Evolutionary conservation across 2,797 vertebrate genomes (phyloP).

Genomic region (Acipenser ruthenus): DNA sequence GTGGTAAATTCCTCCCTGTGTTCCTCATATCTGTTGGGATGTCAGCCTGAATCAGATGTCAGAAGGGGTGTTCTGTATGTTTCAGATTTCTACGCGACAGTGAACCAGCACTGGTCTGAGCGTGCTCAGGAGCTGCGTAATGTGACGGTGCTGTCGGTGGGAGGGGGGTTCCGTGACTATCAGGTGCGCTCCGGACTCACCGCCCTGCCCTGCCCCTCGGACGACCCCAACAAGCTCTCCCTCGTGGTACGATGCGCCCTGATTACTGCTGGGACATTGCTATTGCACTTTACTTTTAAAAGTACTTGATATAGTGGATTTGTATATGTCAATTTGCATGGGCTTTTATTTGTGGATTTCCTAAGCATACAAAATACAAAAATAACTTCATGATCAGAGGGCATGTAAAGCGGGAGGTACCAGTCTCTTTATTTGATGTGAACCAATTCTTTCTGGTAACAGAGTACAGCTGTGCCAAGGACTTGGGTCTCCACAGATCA

Average conservation of each 20-base stretch:
- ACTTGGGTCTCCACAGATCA: slow-evolving; percentile 96
- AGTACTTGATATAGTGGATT: background rate
- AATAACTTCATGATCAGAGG: too few relatives aligned
- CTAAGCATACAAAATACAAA: too few relatives aligned
- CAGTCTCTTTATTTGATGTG: background rate
- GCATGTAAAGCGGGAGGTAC: too few relatives aligned
- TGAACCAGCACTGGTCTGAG: slow-evolving; percentile 77
- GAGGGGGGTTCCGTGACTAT: slow-evolving; percentile 93
- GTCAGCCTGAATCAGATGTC: too few relatives aligned
- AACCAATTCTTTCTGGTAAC: slow-evolving; percentile 15
- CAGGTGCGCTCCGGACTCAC: slow-evolving; percentile 91
- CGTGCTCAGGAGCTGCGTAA: slow-evolving; percentile 73
- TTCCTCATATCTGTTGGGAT: too few relatives aligned
- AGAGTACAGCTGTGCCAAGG: slow-evolving; percentile 88
- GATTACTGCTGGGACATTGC: background rate
- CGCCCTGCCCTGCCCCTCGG: slow-evolving; percentile 68
- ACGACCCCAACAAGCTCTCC: slow-evolving; percentile 80
- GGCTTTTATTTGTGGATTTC: too few relatives aligned
- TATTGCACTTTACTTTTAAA: background rate
- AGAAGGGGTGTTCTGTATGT: slow-evolving; percentile 17
- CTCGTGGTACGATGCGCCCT: slow-evolving; percentile 71
- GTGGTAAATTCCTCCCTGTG: too few relatives aligned
- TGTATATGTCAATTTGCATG: background rate
- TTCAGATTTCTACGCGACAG: slow-evolving; percentile 84
- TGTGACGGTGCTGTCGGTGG: slow-evolving; percentile 84